A percentile compares a stretch with the other conserved stretches of the same genome.
These are phyloP conservation scores for Allolobophora icterica DNA, from an alignment of 2,888 invertebrate species.

Conservation along the genomic window DNA sequence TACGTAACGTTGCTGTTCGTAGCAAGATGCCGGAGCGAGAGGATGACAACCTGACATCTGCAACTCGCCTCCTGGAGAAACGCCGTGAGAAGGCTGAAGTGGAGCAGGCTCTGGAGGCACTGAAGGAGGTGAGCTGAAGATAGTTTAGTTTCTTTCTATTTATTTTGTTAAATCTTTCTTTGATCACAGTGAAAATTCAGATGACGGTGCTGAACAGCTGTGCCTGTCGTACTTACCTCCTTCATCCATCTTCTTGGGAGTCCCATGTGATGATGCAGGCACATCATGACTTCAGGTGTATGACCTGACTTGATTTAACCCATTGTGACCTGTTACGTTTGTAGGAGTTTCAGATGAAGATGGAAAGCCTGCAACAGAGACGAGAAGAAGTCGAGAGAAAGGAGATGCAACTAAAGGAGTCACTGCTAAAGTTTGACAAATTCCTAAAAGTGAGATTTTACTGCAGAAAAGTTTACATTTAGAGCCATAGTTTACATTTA, in stretches of 20 bases:
- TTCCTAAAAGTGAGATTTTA: constrained; percentile 61
- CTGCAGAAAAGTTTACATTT: too few species aligned
- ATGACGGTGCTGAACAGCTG: background rate
- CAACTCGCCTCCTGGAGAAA: constrained; percentile 65
- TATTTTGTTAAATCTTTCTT: background rate
- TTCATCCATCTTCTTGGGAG: background rate
- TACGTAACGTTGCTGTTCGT: background rate
- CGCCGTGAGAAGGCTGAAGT: constrained; percentile 65
- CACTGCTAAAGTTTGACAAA: constrained; percentile 65
- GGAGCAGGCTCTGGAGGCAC: constrained; percentile 64
- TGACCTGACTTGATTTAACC: background rate
- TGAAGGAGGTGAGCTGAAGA: constrained; percentile 61
- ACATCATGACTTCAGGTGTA: too few species aligned
- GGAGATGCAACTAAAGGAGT: constrained; percentile 65
- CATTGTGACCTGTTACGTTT: background rate
- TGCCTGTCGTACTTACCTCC: background rate
- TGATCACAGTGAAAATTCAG: too few species aligned
- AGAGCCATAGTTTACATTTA: background rate
- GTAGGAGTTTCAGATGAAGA: constrained; percentile 67
- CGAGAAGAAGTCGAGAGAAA: constrained; percentile 65
- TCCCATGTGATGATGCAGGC: too few species aligned
- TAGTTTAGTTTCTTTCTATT: background rate
- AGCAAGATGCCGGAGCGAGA: constrained; percentile 66
- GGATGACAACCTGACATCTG: constrained; percentile 65
- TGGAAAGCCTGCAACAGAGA: constrained; percentile 66